Conservation (phyloP, 35 echinoderm and acorn worm species). For the Hemicentrotus pulcherrimus region DNA sequence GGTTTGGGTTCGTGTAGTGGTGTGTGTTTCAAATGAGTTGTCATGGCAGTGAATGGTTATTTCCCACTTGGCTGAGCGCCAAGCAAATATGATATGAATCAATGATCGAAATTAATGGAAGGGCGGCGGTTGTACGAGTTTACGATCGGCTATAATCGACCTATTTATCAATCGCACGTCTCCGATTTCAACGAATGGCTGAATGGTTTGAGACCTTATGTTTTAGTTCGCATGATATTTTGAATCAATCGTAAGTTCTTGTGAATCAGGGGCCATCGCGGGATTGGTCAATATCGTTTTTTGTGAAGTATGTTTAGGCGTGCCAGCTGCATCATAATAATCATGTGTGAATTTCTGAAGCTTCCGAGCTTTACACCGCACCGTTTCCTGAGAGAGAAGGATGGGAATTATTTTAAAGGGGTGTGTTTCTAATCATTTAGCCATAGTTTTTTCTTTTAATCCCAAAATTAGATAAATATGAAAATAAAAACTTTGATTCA, state of each 20-base stretch:
- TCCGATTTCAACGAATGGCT: neutral
- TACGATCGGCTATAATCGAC: too few relatives aligned
- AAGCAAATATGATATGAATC: neutral
- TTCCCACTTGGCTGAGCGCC: neutral
- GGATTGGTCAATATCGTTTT: neutral
- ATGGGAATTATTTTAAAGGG: neutral
- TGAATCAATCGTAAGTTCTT: neutral
- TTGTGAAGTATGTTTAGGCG: neutral
- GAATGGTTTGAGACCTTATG: neutral
- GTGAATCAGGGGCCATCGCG: neutral
- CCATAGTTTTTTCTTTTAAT: too few relatives aligned
- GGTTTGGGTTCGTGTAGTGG: neutral
- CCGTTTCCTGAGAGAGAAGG: neutral
- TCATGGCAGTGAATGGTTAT: neutral
- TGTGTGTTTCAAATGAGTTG: neutral
- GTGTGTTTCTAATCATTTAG: too few relatives aligned
- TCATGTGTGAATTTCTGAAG: neutral
- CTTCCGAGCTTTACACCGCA: neutral
- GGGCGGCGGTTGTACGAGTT: neutral
- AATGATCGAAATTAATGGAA: neutral
- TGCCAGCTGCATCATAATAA: neutral
- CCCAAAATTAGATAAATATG: too few relatives aligned
- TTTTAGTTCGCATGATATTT: neutral
- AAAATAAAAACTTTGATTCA: too few relatives aligned
- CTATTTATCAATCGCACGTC: too few relatives aligned